A percentile compares a stretch with the other conserved stretches of the same genome.
Evolutionary conservation across 2,888 invertebrate genomes (phyloP).

Genomic region (Octonoba sinensis): DNA sequence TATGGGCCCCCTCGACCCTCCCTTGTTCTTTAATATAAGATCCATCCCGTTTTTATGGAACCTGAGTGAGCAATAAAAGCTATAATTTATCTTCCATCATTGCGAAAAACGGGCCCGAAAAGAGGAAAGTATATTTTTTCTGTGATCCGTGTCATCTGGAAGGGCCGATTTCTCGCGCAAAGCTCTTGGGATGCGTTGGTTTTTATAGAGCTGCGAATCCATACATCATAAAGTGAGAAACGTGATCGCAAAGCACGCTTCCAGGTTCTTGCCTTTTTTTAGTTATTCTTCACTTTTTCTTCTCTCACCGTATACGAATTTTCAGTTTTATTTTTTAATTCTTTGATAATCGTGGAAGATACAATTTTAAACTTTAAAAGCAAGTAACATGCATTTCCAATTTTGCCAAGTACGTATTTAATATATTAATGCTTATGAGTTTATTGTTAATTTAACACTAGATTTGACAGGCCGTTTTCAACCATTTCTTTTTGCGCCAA

Average conservation of each 20-base stretch:
- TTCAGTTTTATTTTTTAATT: not conserved
- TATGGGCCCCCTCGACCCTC: not conserved
- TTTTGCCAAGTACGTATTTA: no score
- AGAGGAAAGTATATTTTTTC: constrained; percentile 36
- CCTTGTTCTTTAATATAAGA: constrained; percentile 33
- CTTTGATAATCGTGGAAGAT: no score
- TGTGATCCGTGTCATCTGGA: constrained; percentile 52
- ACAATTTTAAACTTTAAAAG: no score
- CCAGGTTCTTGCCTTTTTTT: not conserved
- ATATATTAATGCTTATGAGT: no score
- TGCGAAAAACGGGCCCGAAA: constrained; percentile 28
- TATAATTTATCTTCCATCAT: constrained; percentile 61
- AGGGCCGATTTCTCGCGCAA: constrained; percentile 47
- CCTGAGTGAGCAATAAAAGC: constrained; percentile 59
- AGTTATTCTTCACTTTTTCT: not conserved
- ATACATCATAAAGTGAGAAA: constrained; percentile 57
- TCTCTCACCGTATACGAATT: not conserved
- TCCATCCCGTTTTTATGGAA: constrained; percentile 45
- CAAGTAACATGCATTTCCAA: no score
- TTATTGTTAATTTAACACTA: no score
- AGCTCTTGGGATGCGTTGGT: constrained; percentile 20
- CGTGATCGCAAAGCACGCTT: constrained; percentile 10
- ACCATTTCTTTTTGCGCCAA: no score
- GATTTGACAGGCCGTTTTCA: no score
- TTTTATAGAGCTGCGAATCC: constrained; percentile 54